Evolutionary conservation across 92 coral and sea anemone genomes (phyloP).

Genomic region (Bergia sp.): DNA sequence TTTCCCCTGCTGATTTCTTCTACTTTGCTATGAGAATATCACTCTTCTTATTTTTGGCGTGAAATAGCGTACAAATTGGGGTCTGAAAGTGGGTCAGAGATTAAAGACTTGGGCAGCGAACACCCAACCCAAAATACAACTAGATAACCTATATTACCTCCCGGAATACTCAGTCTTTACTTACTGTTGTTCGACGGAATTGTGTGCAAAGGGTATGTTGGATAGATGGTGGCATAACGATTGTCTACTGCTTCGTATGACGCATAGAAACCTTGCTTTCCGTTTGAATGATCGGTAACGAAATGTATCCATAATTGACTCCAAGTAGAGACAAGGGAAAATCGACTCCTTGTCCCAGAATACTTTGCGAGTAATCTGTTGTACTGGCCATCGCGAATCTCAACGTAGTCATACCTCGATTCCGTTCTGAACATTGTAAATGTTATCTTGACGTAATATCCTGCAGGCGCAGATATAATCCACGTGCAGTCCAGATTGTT

Average conservation of each 20-base stretch:
- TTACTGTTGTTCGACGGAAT: too few relatives aligned
- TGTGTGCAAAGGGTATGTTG: neutral
- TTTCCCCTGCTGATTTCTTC: too few relatives aligned
- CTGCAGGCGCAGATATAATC: neutral
- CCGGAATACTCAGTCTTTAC: too few relatives aligned
- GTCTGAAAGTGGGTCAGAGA: too few relatives aligned
- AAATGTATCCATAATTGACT: neutral
- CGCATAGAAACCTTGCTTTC: neutral
- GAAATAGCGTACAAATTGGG: too few relatives aligned
- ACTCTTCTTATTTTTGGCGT: too few relatives aligned
- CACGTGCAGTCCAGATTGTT: slow-evolving; percentile 1
- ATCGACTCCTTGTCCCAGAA: neutral
- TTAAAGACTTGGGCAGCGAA: too few relatives aligned
- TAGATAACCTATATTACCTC: too few relatives aligned
- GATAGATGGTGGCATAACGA: neutral
- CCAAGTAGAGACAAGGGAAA: neutral
- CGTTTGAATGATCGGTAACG: neutral
- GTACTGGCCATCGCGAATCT: neutral
- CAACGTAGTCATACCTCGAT: neutral
- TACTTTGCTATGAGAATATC: too few relatives aligned
- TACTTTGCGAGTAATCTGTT: neutral
- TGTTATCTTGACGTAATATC: neutral
- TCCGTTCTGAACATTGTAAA: neutral
- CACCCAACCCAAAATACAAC: too few relatives aligned
- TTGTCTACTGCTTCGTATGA: neutral